phyloP scores from a whole-genome alignment of 2,888 invertebrate species.

The Parasteatoda lunata region DNA sequence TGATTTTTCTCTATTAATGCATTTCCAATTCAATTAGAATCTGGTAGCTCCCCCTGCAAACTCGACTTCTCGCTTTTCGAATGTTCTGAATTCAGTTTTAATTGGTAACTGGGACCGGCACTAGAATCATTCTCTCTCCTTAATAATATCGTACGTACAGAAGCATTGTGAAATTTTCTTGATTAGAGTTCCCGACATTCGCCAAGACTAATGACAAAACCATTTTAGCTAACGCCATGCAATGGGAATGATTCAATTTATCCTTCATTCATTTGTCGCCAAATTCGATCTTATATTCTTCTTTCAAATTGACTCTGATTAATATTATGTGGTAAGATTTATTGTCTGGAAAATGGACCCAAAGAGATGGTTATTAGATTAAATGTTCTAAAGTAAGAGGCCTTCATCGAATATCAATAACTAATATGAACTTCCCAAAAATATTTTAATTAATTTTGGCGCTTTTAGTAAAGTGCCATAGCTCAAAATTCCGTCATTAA shows the following conservation, averaged over 20 bases:
- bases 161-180: slow-evolving; percentile 1
- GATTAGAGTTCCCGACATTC: background rate
- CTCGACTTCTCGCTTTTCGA: background rate
- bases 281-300: background rate
- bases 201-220: background rate
- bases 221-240: background rate
- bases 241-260: background rate
- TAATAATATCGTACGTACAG: background rate
- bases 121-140: slow-evolving; percentile 2
- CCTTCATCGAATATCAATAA: background rate
- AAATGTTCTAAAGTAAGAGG: background rate
- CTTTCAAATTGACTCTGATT: background rate
- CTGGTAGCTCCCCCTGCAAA: background rate
- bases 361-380: background rate
- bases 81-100: background rate
- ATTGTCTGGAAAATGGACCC: background rate
- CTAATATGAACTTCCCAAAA: background rate
- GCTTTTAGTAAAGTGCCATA: background rate
- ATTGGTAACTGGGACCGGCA: background rate
- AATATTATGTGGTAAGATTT: background rate
- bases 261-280: background rate
- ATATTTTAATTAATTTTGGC: slow-evolving; percentile 20
- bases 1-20: background rate
- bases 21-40: background rate
- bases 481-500: slow-evolving; percentile 27